These are phyloP conservation scores for Mantis religiosa DNA, from an alignment of 2,888 invertebrate species.

Conservation along the genomic window DNA sequence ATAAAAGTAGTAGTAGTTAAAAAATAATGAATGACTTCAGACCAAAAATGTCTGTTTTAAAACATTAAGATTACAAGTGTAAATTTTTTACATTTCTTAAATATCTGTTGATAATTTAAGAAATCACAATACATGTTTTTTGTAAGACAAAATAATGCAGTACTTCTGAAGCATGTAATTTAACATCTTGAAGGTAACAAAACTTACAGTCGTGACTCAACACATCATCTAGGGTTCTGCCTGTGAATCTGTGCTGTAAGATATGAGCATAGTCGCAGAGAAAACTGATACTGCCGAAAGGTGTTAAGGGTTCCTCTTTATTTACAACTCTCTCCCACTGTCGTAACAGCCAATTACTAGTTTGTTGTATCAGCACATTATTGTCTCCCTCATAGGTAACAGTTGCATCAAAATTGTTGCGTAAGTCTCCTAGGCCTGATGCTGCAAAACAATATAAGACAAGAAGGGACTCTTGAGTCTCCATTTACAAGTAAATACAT, in stretches of 20 bases:
- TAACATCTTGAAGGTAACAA: too few species aligned
- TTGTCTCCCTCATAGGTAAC: slow-evolving; percentile 94
- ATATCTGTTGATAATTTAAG: too few species aligned
- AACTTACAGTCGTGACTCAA: slow-evolving; percentile 31
- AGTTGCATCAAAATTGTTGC: slow-evolving; percentile 83
- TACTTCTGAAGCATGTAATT: neutral
- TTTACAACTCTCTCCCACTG: slow-evolving; percentile 32
- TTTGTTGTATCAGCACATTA: slow-evolving; percentile 85
- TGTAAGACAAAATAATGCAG: too few species aligned
- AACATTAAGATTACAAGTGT: too few species aligned
- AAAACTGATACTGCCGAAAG: slow-evolving; percentile 45
- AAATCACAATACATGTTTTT: too few species aligned
- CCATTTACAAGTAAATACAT: neutral
- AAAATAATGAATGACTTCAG: too few species aligned
- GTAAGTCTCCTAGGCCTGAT: slow-evolving; percentile 78
- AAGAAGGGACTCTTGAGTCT: neutral
- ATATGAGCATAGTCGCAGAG: slow-evolving; percentile 40
- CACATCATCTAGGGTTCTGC: slow-evolving; percentile 31
- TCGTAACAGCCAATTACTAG: slow-evolving; percentile 74
- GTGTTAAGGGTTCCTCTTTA: slow-evolving; percentile 36
- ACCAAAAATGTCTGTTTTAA: too few species aligned
- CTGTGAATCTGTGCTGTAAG: slow-evolving; percentile 37
- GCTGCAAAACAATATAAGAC: slow-evolving; percentile 45
- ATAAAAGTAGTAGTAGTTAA: too few species aligned
- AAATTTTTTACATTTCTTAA: too few species aligned